Base-by-base conservation (phyloP, 2,888 invertebrate species). In the Cataglyphis albicans region DNA sequence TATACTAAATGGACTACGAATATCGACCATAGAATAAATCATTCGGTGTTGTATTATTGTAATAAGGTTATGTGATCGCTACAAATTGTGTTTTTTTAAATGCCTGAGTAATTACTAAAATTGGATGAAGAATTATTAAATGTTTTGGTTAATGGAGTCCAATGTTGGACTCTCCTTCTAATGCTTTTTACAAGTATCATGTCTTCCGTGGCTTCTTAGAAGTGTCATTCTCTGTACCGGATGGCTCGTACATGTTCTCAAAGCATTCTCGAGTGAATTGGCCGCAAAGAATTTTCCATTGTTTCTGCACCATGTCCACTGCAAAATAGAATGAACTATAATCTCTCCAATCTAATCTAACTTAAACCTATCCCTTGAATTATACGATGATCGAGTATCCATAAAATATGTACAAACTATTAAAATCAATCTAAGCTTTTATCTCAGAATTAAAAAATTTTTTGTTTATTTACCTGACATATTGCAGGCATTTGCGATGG, bases 271-370 rank as follows among this genome's bases (percentile, higher is more conserved):
- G 59, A 59, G 59, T 59, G 15, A 29, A 63, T 63, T 35, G 35
- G 4, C 10, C 10, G 35, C 29, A 12, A 64, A 64, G 35, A 38
- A 10, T 38, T n/a, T 38, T 32, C 32, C 32, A 32, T 3, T 64
- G 63, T 38, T 64, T 64, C n/a, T 64, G 32, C 1, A 64, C 38
- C n/a, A 15, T 12, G 12, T 32, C n/a, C 35, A 64, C 63, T 64
- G 35, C 63, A 38, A 64, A 64, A 38, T 35, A 64, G n/a, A 55
- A 55, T 55, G 55, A 55, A 55, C 18, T n/a, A 55, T 44, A 55
- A 55, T n/a, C n/a, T 55, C n/a, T 55, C n/a, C 55, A 55, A 55
- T 7, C 55, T 55, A 55, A 55, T 55, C 7, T 55, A 55, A 55
- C n/a, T 7, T n/a, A 55, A 55, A 38, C 38, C 6, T 38, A 55